Conservation (phyloP, 2,113 vertebrate genomes). For the Apteryx mantelli region DNA sequence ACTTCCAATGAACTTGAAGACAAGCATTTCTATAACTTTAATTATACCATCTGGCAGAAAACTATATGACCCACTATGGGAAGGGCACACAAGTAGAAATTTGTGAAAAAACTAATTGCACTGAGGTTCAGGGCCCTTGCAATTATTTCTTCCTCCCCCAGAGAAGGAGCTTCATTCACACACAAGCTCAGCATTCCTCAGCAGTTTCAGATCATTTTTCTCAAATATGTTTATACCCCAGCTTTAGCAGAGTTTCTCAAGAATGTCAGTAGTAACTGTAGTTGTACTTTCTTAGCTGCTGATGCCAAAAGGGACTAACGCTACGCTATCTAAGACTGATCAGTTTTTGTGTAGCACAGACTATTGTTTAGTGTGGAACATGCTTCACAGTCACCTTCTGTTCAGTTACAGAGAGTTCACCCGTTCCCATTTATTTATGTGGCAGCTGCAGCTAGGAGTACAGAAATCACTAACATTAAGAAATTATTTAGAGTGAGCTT, state of each 20-base stretch:
- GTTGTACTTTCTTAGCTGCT: neutral
- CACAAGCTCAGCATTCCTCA: accelerated
- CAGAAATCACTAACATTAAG: neutral
- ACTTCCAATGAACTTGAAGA: neutral
- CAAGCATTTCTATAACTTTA: neutral
- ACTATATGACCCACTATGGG: neutral
- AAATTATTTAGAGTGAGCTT: neutral
- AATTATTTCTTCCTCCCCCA: neutral
- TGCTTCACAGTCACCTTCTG: neutral
- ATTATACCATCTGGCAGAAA: neutral
- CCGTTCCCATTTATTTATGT: neutral
- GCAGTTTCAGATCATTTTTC: neutral
- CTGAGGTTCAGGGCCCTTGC: neutral
- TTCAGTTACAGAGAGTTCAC: neutral
- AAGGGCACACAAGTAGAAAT: neutral
- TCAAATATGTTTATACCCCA: neutral
- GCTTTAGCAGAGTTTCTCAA: neutral
- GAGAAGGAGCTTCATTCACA: neutral
- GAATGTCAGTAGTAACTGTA: neutral
- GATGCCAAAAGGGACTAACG: neutral
- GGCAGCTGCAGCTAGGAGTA: neutral
- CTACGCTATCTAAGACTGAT: neutral
- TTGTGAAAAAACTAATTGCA: neutral
- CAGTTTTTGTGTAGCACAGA: neutral
- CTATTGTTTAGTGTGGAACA: neutral